These are phyloP conservation scores for Hippocampus abdominalis DNA, from an alignment of 2,113 vertebrate genomes.

Conservation along the genomic window DNA sequence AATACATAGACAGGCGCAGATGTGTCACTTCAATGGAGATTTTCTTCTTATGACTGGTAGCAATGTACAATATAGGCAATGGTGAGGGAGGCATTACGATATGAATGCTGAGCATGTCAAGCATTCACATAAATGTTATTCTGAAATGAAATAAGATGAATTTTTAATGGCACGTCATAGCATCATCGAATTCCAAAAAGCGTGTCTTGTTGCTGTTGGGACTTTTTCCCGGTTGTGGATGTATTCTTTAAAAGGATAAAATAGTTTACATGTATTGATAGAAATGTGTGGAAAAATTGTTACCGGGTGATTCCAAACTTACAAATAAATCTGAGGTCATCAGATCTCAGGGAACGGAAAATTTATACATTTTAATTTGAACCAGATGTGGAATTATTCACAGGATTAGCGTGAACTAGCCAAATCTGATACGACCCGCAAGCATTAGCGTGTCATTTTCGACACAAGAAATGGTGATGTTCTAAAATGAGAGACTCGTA, in stretches of 20 bases:
- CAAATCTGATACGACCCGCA: neutral
- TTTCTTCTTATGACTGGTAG: neutral
- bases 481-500: neutral
- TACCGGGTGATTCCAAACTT: neutral
- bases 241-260: neutral
- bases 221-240: neutral
- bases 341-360: neutral
- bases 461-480: neutral
- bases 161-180: neutral
- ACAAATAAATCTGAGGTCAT: neutral
- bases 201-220: neutral
- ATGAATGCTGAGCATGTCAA: neutral
- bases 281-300: neutral
- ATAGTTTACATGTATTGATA: neutral
- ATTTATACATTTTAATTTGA: neutral
- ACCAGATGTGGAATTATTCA: neutral
- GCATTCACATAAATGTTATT: neutral
- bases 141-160: neutral
- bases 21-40: neutral
- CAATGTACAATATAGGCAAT: neutral
- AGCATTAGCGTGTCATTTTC: neutral
- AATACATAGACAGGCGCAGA: neutral
- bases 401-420: neutral
- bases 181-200: neutral
- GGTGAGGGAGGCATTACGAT: neutral